Conservation (phyloP, 2,888 invertebrate species). For the Acanthosepion lycidas region DNA sequence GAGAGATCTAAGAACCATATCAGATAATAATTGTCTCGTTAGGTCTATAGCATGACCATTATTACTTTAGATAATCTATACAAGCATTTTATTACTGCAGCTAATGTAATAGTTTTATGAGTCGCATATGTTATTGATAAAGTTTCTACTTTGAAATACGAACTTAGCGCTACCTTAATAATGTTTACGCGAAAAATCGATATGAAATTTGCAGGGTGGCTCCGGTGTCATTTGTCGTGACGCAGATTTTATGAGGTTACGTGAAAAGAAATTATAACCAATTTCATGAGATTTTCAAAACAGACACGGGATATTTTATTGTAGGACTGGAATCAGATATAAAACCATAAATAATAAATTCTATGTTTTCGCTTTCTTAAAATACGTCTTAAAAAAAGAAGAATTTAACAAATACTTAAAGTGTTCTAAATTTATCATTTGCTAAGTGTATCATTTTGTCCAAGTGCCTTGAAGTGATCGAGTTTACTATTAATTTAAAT, state of each 20-base stretch:
- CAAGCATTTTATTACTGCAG: not conserved
- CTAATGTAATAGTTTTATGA: not conserved
- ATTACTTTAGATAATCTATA: not conserved
- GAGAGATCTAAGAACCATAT: not conserved
- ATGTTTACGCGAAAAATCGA: not conserved
- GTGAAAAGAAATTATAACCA: not conserved
- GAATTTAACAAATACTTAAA: no score
- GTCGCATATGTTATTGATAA: not conserved
- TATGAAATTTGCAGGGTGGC: not conserved
- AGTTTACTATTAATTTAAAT: no score
- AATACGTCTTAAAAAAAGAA: no score
- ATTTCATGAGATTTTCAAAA: no score
- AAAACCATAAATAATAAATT: no score
- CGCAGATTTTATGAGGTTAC: not conserved
- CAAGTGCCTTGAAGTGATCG: no score
- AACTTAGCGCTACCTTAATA: no score
- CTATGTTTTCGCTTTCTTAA: no score
- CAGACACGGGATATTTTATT: no score
- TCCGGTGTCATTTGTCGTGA: not conserved
- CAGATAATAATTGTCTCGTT: not conserved
- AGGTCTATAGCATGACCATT: not conserved
- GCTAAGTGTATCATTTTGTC: no score
- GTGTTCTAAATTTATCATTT: no score
- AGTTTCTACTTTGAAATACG: not conserved
- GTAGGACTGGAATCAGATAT: no score